These are phyloP conservation scores for Mythimna impura DNA, from an alignment of 2,888 invertebrate genomes.

Conservation along the genomic window DNA sequence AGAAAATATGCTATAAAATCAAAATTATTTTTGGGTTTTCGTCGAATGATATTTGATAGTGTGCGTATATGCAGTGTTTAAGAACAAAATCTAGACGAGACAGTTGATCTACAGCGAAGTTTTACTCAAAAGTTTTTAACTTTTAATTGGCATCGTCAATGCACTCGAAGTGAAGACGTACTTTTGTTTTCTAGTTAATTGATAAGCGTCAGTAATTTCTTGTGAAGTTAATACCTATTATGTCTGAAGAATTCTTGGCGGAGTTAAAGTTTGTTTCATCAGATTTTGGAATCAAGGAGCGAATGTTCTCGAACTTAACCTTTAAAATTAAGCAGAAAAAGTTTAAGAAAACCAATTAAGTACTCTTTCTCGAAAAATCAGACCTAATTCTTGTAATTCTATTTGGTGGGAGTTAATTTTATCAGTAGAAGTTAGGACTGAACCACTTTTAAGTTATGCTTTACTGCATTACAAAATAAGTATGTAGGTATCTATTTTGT, in stretches of 20 bases:
- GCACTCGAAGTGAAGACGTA: conserved; percentile 37
- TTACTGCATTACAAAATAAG: neutral
- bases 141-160: conserved; percentile 54
- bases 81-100: conserved; percentile 38
- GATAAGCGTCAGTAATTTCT: conserved; percentile 32
- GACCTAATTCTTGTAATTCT: neutral
- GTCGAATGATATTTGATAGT: conserved; percentile 39
- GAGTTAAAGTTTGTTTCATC: conserved; percentile 4
- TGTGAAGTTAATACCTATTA: conserved; percentile 1
- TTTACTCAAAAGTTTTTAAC: conserved; percentile 26
- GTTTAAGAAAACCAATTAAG: neutral
- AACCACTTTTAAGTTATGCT: neutral
- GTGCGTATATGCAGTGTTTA: conserved; percentile 36
- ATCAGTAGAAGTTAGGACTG: neutral
- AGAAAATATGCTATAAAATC: too few species aligned
- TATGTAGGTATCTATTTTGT: neutral
- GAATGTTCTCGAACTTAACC: neutral
- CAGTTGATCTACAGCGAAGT: conserved; percentile 20
- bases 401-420: neutral
- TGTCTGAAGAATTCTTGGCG: neutral
- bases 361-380: neutral
- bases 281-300: neutral
- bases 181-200: conserved; percentile 40
- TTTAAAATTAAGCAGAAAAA: neutral
- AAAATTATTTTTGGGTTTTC: too few species aligned